phyloP scores from a whole-genome alignment of 2,888 invertebrate genomes.

The Microplitis manilae region DNA sequence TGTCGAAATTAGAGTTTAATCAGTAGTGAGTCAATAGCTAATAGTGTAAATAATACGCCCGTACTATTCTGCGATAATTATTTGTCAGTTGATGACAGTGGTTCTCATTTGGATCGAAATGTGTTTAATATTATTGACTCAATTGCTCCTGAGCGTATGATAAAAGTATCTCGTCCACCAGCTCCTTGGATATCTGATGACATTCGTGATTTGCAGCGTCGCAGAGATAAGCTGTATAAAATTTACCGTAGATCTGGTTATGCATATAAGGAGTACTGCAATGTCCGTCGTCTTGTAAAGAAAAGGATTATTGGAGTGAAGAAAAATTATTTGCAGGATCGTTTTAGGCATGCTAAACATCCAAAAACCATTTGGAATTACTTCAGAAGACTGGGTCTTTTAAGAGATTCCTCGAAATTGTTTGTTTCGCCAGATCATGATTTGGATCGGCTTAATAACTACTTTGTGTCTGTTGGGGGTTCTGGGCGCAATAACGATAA shows the following conservation, averaged over 20 bases:
- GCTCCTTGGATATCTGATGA: background rate
- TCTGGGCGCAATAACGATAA: background rate
- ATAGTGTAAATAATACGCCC: too few species aligned
- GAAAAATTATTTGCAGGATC: background rate
- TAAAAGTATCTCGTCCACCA: background rate
- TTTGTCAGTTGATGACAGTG: too few species aligned
- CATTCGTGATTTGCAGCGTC: background rate
- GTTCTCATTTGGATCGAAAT: too few species aligned
- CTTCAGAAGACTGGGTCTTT: constrained; percentile 14
- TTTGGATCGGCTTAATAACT: background rate
- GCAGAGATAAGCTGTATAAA: background rate
- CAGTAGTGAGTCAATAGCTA: too few species aligned
- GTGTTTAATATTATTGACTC: too few species aligned
- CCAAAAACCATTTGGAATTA: constrained; percentile 28
- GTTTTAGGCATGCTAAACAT: background rate
- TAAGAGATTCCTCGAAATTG: background rate
- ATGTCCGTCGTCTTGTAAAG: background rate
- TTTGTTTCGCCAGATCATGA: background rate
- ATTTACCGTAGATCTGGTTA: background rate
- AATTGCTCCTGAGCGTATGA: too few species aligned
- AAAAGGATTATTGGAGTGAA: background rate
- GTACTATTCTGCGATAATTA: too few species aligned
- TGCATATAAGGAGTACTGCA: background rate
- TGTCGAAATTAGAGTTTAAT: too few species aligned
- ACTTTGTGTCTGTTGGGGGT: background rate